Conservation (phyloP, 2,797 vertebrate species). For the Acanthurus tractus region DNA sequence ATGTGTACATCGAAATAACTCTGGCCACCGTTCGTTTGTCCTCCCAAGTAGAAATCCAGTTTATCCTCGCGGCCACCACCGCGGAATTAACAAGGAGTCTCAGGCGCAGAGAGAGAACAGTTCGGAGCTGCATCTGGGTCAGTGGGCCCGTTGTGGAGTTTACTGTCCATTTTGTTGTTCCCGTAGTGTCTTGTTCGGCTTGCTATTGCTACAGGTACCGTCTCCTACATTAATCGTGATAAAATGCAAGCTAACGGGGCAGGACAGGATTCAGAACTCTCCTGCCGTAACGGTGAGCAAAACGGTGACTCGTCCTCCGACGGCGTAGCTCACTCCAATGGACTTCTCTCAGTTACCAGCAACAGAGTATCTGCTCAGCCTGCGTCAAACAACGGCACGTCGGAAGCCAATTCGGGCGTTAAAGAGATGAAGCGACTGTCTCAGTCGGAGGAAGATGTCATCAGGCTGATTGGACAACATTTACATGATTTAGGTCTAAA, state of each 20-base stretch:
- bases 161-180: conserved; percentile 70
- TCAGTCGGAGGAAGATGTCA: conserved; percentile 95
- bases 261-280: conserved; percentile 85
- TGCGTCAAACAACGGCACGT: conserved; percentile 53
- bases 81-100: conserved; percentile 89
- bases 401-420: conserved; percentile 81
- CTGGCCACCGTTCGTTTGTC: conserved; percentile 87
- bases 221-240: conserved; percentile 65
- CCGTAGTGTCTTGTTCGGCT: conserved; percentile 70
- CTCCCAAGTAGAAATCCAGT: conserved; percentile 88
- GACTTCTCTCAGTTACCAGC: conserved; percentile 71
- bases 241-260: conserved; percentile 94
- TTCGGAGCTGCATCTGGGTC: conserved; percentile 90
- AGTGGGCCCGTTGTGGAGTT: conserved; percentile 88
- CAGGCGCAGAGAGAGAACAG: conserved; percentile 90
- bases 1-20: conserved; percentile 86
- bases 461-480: conserved; percentile 96
- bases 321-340: conserved; percentile 80
- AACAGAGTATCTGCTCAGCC: conserved; percentile 61
- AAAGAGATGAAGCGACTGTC: conserved; percentile 95
- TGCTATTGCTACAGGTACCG: conserved; percentile 65
- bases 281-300: conserved; percentile 81
- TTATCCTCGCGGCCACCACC: conserved; percentile 86
- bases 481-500: conserved; percentile 95
- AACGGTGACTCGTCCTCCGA: conserved; percentile 89